These are phyloP conservation scores for Noturus placidus DNA, from an alignment of 2,113 vertebrate species.

Conservation along the genomic window DNA sequence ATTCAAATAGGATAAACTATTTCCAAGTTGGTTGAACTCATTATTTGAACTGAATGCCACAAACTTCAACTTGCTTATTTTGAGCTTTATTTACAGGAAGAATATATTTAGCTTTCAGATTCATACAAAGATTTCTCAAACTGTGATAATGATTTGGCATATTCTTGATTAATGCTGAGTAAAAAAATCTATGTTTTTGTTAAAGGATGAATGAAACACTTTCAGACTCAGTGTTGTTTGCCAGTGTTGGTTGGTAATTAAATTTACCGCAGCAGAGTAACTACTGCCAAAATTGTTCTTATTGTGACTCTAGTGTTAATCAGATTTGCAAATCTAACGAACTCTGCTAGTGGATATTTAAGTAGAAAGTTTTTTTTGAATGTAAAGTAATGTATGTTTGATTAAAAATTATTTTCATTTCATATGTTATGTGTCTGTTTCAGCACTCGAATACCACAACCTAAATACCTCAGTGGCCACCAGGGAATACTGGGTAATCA, in stretches of 20 bases:
- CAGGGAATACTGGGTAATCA: constrained; percentile 93
- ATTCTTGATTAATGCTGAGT: not conserved
- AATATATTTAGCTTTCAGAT: not conserved
- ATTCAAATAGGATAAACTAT: not conserved
- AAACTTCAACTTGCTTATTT: not conserved
- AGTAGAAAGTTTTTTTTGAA: not conserved
- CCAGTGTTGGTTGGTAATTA: not conserved
- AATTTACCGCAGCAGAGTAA: not conserved
- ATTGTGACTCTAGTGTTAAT: not conserved
- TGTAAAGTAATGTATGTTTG: not conserved
- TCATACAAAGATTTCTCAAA: not conserved
- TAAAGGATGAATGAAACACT: not conserved
- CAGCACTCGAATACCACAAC: constrained; percentile 94
- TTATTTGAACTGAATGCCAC: not conserved
- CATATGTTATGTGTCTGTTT: constrained; percentile 12
- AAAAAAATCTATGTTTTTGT: not conserved
- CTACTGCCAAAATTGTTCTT: not conserved
- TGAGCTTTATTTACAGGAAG: not conserved
- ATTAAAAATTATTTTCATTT: not conserved
- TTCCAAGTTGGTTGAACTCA: not conserved
- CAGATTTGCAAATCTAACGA: not conserved
- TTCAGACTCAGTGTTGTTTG: not conserved
- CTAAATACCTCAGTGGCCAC: constrained; percentile 91
- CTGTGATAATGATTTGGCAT: not conserved
- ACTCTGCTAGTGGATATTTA: not conserved